phyloP scores from a whole-genome alignment of 2,797 vertebrate species.

The Enteromius trimaculatus region DNA sequence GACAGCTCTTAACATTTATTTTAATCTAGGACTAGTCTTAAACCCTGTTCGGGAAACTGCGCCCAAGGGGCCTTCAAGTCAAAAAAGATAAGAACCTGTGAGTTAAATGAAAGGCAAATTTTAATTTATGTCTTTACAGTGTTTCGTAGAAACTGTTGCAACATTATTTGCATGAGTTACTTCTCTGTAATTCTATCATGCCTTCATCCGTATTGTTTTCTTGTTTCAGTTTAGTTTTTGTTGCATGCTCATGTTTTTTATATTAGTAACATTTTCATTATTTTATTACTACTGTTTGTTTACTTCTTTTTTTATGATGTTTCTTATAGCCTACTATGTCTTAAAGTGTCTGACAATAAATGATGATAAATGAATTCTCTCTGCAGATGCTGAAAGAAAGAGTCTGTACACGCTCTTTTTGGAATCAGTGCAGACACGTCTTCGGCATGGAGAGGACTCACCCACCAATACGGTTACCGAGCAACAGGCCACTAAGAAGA shows the following conservation, averaged over 20 bases:
- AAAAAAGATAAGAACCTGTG: neutral
- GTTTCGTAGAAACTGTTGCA: neutral
- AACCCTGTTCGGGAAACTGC: no score
- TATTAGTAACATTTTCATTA: neutral
- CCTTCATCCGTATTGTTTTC: neutral
- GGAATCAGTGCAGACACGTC: constrained; percentile 92
- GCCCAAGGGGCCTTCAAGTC: neutral
- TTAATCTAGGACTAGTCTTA: no score
- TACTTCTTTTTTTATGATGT: neutral
- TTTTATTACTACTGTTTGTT: neutral
- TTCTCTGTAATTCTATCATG: neutral
- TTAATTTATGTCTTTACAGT: neutral
- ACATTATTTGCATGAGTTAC: neutral
- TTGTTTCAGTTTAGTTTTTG: neutral
- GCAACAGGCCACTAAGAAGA: constrained; percentile 86
- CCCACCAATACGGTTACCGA: constrained; percentile 79
- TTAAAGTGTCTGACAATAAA: neutral
- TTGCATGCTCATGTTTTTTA: neutral
- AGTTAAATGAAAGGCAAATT: neutral
- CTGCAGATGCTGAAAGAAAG: constrained; percentile 92
- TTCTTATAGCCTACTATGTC: neutral
- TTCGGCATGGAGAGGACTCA: constrained; percentile 85
- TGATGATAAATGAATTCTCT: neutral
- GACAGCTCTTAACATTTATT: no score
- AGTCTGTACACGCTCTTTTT: constrained; percentile 91